Conservation (phyloP, 2,113 vertebrate genomes). For the Gopherus evgoodei region DNA sequence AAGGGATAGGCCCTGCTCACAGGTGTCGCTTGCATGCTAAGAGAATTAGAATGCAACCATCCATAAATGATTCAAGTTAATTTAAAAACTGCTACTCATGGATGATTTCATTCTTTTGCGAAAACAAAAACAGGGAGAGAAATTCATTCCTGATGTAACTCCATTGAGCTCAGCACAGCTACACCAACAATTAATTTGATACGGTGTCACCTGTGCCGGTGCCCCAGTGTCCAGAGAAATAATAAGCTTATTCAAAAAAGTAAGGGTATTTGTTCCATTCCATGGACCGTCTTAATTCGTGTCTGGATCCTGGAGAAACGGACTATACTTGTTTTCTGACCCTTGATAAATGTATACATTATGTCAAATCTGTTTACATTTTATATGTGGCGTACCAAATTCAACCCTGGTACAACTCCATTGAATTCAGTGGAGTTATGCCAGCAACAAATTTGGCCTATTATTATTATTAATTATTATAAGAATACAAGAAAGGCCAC, state of each 20-base stretch:
- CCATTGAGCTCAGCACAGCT: not conserved
- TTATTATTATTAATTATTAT: not conserved
- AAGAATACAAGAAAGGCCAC: not conserved
- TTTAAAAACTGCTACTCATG: not conserved
- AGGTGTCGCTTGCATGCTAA: not conserved
- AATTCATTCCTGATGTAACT: not conserved
- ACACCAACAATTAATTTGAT: not conserved
- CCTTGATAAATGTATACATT: not conserved
- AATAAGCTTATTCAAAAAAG: not conserved
- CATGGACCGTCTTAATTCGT: not conserved
- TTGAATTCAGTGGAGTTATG: not conserved
- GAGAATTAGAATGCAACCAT: not conserved
- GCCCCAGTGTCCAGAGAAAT: not conserved
- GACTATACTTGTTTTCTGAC: not conserved
- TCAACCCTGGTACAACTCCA: not conserved
- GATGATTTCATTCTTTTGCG: not conserved
- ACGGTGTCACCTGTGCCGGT: not conserved
- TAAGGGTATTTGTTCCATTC: not conserved
- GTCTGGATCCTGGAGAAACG: not conserved
- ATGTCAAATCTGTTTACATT: too few relatives aligned
- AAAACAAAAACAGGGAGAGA: not conserved
- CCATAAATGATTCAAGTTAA: not conserved
- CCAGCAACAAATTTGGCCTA: not conserved
- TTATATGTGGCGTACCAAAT: too few relatives aligned
- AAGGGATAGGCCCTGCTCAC: not conserved